Evolutionary conservation across 2,113 vertebrate genomes (phyloP).

Genomic region (Egretta garzetta): DNA sequence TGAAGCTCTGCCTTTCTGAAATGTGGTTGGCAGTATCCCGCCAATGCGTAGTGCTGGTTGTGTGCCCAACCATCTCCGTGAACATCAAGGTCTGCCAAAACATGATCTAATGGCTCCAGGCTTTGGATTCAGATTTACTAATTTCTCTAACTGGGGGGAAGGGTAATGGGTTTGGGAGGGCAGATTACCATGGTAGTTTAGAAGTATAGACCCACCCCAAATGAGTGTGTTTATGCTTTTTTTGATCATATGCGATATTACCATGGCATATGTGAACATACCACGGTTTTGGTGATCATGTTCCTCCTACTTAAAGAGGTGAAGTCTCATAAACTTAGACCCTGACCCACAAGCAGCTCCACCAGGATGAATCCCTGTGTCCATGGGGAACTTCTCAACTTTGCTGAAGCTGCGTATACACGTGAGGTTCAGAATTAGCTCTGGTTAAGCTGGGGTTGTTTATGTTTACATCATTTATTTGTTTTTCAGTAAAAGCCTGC

Average conservation of each 20-base stretch:
- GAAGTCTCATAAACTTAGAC: neutral
- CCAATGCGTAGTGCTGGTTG: slow-evolving; percentile 66
- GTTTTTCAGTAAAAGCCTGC: neutral
- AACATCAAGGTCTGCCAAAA: slow-evolving; percentile 73
- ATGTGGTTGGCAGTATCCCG: slow-evolving; percentile 33
- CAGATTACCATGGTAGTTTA: neutral
- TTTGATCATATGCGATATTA: neutral
- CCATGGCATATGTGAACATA: neutral
- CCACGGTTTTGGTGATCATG: accelerated
- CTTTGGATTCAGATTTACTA: slow-evolving; percentile 27
- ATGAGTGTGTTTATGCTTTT: neutral
- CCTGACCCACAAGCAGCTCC: neutral
- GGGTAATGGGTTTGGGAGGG: neutral
- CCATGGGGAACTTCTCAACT: neutral
- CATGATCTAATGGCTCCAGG: slow-evolving; percentile 66
- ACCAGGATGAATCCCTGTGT: neutral
- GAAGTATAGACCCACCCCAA: neutral
- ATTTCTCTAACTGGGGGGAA: neutral
- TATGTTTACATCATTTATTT: neutral
- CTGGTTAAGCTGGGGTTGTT: neutral
- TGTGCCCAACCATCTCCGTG: slow-evolving; percentile 53
- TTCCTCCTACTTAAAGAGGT: neutral
- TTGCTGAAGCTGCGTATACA: neutral
- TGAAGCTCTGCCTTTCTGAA: slow-evolving; percentile 10
- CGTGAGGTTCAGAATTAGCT: neutral